Evolutionary conservation across 2,888 invertebrate genomes (phyloP).

Genomic region (Beris morrisii): DNA sequence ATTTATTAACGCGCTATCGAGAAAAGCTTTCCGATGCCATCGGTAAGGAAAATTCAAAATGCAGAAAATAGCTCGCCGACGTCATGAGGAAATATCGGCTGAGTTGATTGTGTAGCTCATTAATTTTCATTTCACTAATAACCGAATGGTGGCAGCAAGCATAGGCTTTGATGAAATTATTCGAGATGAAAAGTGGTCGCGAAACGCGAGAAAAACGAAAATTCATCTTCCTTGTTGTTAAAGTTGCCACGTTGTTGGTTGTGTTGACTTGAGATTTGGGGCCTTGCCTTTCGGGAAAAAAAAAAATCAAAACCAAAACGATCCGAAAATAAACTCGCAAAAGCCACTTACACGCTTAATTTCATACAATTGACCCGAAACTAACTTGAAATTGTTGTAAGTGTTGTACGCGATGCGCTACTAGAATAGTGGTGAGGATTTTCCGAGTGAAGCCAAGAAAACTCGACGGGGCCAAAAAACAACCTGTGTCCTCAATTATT

Average conservation of each 20-base stretch:
- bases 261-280: too few relatives aligned
- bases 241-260: too few relatives aligned
- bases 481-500: conserved; percentile 28
- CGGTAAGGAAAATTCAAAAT: neutral
- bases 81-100: conserved; percentile 10
- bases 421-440: conserved; percentile 5
- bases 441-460: conserved; percentile 16
- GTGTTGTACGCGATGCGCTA: neutral
- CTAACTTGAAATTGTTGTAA: conserved; percentile 4
- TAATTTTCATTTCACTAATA: too few relatives aligned
- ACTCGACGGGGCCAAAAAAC: conserved; percentile 15
- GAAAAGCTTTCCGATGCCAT: too few relatives aligned
- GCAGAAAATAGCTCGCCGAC: conserved; percentile 1
- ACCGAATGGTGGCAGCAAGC: too few relatives aligned
- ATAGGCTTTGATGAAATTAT: too few relatives aligned
- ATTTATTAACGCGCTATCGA: too few relatives aligned
- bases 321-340: conserved; percentile 7
- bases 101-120: neutral
- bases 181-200: too few relatives aligned
- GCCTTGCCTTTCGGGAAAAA: too few relatives aligned
- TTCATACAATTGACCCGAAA: conserved; percentile 27
- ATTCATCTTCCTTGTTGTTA: too few relatives aligned
- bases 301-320: too few relatives aligned
- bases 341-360: conserved; percentile 28
- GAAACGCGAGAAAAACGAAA: too few relatives aligned